Percentiles rank a stretch among this genome's conserved stretches.
Conservation (phyloP, 2,888 invertebrate species). For the Ctena decussata region DNA sequence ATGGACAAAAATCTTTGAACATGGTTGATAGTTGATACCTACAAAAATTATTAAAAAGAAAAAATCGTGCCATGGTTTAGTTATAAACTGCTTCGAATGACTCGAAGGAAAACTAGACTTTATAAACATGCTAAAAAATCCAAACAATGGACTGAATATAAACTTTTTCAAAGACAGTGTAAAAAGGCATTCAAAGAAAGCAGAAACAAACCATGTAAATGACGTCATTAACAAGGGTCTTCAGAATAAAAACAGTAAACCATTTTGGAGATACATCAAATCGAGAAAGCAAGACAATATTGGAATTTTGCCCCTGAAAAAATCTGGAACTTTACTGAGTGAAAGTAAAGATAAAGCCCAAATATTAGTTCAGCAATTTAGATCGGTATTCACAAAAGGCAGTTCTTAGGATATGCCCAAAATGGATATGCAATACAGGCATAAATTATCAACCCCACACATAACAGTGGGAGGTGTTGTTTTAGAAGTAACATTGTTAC, state of each 20-base stretch:
- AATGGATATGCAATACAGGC: not conserved
- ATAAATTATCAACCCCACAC: not conserved
- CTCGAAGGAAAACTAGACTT: constrained; percentile 17
- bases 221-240: constrained; percentile 34
- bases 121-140: constrained; percentile 39
- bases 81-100: too few species aligned
- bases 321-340: constrained; percentile 39
- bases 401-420: not conserved
- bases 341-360: constrained; percentile 51
- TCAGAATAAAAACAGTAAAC: constrained; percentile 54
- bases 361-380: constrained; percentile 51
- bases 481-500: constrained; percentile 32
- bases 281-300: constrained; percentile 44
- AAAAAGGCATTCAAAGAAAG: constrained; percentile 34
- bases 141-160: constrained; percentile 23
- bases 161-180: constrained; percentile 32
- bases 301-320: constrained; percentile 47
- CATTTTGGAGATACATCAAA: constrained; percentile 60
- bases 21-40: too few species aligned
- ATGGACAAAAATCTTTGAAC: too few species aligned
- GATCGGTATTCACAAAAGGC: constrained; percentile 52
- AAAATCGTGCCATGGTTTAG: too few species aligned
- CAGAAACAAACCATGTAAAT: constrained; percentile 33
- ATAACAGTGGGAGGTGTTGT: not conserved
- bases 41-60: too few species aligned